A percentile compares a stretch with the other conserved stretches of the same genome.
phyloP scores from a whole-genome alignment of 2,113 vertebrate genomes.

The Phalacrocorax carbo region DNA sequence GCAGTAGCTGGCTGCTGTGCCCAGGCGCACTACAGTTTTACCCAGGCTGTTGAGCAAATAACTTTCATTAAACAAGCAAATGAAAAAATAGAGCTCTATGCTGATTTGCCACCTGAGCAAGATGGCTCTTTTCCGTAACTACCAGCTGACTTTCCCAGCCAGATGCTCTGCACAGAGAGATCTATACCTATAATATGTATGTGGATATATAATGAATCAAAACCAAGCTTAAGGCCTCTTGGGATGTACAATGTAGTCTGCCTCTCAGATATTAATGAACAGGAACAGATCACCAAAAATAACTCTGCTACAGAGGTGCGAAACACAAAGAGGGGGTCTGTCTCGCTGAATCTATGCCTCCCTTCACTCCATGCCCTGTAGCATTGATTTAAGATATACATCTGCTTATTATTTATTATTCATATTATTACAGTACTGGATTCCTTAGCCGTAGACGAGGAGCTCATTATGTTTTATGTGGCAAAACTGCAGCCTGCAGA shows the following conservation, averaged over 20 bases:
- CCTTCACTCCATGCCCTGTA: neutral
- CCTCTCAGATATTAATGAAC: neutral
- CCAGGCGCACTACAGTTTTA: neutral
- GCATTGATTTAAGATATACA: neutral
- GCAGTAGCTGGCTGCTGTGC: neutral
- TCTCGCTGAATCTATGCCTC: neutral
- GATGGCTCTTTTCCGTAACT: neutral
- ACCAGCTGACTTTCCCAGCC: neutral
- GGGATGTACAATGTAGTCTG: neutral
- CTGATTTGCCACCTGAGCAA: neutral
- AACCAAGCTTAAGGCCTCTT: slow-evolving; percentile 25
- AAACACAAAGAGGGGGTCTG: neutral
- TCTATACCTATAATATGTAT: neutral
- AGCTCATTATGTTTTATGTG: neutral
- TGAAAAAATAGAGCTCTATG: neutral
- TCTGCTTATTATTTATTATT: slow-evolving; percentile 47
- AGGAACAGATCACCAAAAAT: neutral
- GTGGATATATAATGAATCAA: slow-evolving; percentile 29
- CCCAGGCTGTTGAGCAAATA: neutral
- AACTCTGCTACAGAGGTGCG: neutral
- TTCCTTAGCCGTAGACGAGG: neutral
- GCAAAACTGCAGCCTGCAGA: neutral
- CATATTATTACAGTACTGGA: neutral
- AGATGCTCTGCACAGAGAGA: slow-evolving; percentile 13
- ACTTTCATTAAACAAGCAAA: neutral